Evolutionary conservation across 1,140 invertebrate species (phyloP), one percentile per base, ranked within the genome.

Genomic region (Trachymyrmex septentrionalis): DNA sequence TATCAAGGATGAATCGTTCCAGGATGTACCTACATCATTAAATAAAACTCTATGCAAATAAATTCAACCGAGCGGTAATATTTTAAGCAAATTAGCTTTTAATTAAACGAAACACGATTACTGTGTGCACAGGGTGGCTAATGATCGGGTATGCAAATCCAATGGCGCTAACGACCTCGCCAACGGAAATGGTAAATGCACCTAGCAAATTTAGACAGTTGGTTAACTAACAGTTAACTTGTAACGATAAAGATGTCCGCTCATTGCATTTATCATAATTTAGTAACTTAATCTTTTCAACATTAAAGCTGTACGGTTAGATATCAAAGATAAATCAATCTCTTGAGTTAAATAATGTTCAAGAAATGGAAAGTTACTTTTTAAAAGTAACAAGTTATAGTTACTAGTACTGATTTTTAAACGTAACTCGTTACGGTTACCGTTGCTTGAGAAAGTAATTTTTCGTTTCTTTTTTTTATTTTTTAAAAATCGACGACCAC

Each of bases 71-170:
- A 34, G 69, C 53, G 24, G 38, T 24, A 59, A 66, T 59, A 34
- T 48, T 73, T 75, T 73, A 75, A 75, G 55, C 69, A 75, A 84
- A 84, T 75, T 84, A 63, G 55, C 69, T 63, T 61, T 75, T 84
- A 84, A 84, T 84, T 84, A 75, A 84, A 61, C 55, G 71, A 34
- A 57, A 59, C 66, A 71, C 21, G 27, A n/a, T 75, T 63, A 84
- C 69, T 19, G 78, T 2, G 55, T 34, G 14, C 34, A n/a, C 55
- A 55, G 69, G 66, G 53, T 34, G 67, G 80, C 69, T 84, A 84
- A 84, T 61, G 67, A 61, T 64, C 67, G 44, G 38, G 6, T 61
- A 82, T 82, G 80, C 67, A 82, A 82, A 82, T 82, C 19, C 80
- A 7, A 71, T 9, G 16, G 53, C 55, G 38, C 53, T 73, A 73